These are phyloP conservation scores for Synanthedon andrenaeformis DNA, from an alignment of 2,888 invertebrate genomes.

Conservation along the genomic window DNA sequence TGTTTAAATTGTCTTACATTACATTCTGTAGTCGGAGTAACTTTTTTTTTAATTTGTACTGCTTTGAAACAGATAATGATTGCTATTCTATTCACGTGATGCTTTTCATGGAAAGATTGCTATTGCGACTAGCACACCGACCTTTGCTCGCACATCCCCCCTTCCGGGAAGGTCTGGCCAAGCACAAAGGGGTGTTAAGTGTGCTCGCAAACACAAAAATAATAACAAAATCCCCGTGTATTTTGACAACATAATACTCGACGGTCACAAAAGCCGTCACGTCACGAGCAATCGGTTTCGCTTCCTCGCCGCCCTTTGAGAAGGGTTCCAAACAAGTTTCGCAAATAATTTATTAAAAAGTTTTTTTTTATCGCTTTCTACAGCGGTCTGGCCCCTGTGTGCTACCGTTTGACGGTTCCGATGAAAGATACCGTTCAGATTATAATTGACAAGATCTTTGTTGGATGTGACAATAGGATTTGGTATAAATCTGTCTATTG, in stretches of 20 bases:
- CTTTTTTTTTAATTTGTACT: conserved; percentile 2
- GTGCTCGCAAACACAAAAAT: conserved; percentile 68
- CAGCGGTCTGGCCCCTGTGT: conserved; percentile 41
- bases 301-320: conserved; percentile 59
- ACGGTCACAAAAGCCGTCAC: conserved; percentile 63
- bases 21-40: too few species aligned
- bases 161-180: conserved; percentile 45
- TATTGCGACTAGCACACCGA: conserved; percentile 30
- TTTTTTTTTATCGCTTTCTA: conserved; percentile 23
- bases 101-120: conserved; percentile 48
- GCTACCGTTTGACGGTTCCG: conserved; percentile 62
- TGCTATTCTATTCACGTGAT: conserved; percentile 57
- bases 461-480: conserved; percentile 54
- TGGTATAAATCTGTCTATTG: conserved; percentile 54
- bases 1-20: too few species aligned
- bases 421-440: conserved; percentile 57
- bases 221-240: conserved; percentile 69
- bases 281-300: conserved; percentile 68
- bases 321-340: conserved; percentile 60
- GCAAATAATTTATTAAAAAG: conserved; percentile 63
- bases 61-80: conserved; percentile 18
- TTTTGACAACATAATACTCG: conserved; percentile 70
- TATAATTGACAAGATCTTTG: conserved; percentile 70
- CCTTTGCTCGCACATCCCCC: conserved; percentile 50
- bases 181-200: conserved; percentile 65